These are phyloP conservation scores for human (Homo sapiens) DNA, from an alignment of 2,113 vertebrate species.

Conservation along the genomic window GRCh38 chr3:147493001-147493500, in stretches of 20 bases:
- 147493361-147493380: not conserved
- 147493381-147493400: not conserved
- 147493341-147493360: constrained; percentile 7
- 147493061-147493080: constrained; percentile 76
- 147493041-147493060: constrained; percentile 75
- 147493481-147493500: not conserved
- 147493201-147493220: constrained; percentile 64
- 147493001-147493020: constrained; percentile 79
- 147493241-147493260: constrained; percentile 72
- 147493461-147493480: not conserved
- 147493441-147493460: not conserved
- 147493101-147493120: constrained; percentile 77
- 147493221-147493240: constrained; percentile 76
- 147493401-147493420: not conserved
- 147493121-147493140: constrained; percentile 9
- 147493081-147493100: constrained; percentile 79
- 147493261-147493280: constrained; percentile 62
- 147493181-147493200: constrained; percentile 68
- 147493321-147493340: not conserved
- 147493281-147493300: not conserved
- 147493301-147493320: constrained; percentile 35
- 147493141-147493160: constrained; percentile 76
- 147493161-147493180: constrained; percentile 67
- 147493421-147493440: constrained; percentile 17
- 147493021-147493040: constrained; percentile 79